These are phyloP conservation scores for Hypomecis atomaria DNA, from an alignment of 2,888 invertebrate species.

Conservation along the genomic window DNA sequence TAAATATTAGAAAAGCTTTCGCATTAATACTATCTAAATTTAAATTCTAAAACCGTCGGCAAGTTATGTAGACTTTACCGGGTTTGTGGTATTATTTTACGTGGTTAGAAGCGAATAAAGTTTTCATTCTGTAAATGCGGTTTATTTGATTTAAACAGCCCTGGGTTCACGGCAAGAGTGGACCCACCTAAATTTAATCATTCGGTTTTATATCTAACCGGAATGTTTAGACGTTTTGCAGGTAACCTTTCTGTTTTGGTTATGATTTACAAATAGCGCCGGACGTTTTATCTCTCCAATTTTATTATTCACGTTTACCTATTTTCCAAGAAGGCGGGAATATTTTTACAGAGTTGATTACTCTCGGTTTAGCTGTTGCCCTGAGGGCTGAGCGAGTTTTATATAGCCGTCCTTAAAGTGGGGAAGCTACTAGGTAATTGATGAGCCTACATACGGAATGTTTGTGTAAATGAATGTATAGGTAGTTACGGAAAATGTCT, in stretches of 20 bases:
- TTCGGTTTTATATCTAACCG: conserved; percentile 46
- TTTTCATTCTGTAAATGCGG: conserved; percentile 63
- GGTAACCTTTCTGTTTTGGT: conserved; percentile 29
- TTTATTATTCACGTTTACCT: conserved; percentile 25
- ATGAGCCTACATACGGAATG: neutral
- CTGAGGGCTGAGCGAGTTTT: neutral
- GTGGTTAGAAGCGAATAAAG: conserved; percentile 60
- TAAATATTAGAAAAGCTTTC: conserved; percentile 50
- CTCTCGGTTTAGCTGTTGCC: conserved; percentile 8
- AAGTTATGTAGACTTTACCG: conserved; percentile 57
- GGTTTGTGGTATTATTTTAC: conserved; percentile 63
- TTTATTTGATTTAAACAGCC: conserved; percentile 60
- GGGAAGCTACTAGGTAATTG: neutral
- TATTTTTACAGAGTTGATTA: conserved; percentile 24
- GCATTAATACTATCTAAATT: conserved; percentile 55
- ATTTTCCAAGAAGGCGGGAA: conserved; percentile 10
- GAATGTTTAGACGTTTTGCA: conserved; percentile 48
- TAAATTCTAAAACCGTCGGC: conserved; percentile 58
- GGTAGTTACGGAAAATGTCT: conserved; percentile 4
- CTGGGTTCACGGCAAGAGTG: conserved; percentile 45
- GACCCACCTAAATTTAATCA: conserved; percentile 56
- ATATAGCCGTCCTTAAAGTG: neutral
- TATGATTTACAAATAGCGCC: conserved; percentile 25
- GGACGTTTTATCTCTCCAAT: conserved; percentile 20
- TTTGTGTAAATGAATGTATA: neutral